Base-by-base conservation (phyloP, 2,888 invertebrate species). In the Loripinus fragilis region DNA sequence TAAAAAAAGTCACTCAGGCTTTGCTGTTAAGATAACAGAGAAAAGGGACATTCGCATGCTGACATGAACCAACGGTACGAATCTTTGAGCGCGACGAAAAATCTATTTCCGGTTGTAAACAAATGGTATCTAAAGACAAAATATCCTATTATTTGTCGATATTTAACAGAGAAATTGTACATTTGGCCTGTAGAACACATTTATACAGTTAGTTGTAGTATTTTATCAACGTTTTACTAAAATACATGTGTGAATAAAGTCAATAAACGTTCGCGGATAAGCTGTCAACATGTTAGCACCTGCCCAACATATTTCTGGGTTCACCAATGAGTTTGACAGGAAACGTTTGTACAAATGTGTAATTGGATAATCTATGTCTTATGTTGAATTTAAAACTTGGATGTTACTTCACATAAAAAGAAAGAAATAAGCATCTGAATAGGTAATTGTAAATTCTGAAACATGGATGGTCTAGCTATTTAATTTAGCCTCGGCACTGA, bases 41-140 rank as follows among this genome's bases (percentile, higher is more conserved):
- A 38, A 12, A 38, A 38, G 38, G 38, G 12, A 38, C 7, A 38
- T 5, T 38, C 38, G 38, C 38, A 38, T 20, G 17, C 20, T 45
- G 45, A 45, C 45, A 12, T 45, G 33, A 60, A 60, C 10, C 30
- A 55, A 71, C 70, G 41, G 25, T 41, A 65, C 60, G 20, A 20
- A 64, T 67, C 38, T 70, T 75, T 71, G 50, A 75, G 75, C 75
- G 60, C 45, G 8, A 65, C 20, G 33, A 7, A 42, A 65, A 64
- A 45, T 45, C 70, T 52, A 82, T 80, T 86, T 86, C 85, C 85
- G 85, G 85, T 86, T 86, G 82, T 86, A 84, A 86, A 86, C 86
- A 86, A 84, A 82, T 66, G 48, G 73, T 72, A 38, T 70, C 74
- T 74, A 78, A 66, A 52, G 35, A 45, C 60, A 67, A 64, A 10